Conservation (phyloP, 2,888 invertebrate genomes). For the Trypoxylon attenuatum region DNA sequence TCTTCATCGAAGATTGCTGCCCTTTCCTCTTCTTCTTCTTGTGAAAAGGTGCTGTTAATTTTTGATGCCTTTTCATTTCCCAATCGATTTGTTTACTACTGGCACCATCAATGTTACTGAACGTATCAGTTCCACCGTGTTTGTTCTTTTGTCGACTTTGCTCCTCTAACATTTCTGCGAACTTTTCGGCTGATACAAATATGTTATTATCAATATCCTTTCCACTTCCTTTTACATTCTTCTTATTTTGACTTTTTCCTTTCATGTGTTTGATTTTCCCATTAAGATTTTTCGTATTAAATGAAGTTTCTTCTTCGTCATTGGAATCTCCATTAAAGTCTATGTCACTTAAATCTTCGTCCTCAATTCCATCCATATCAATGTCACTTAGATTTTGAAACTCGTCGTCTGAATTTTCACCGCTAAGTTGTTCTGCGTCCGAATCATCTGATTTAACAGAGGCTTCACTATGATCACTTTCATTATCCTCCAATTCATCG, state of each 20-base stretch:
- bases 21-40: conserved; percentile 38
- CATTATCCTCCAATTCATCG: conserved; percentile 25
- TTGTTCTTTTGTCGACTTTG: conserved; percentile 79
- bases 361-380: conserved; percentile 65
- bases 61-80: conserved; percentile 81
- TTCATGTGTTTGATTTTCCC: conserved; percentile 52
- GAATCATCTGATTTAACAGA: conserved; percentile 52
- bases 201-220: conserved; percentile 69
- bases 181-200: conserved; percentile 92
- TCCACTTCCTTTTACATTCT: conserved; percentile 23
- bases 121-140: conserved; percentile 81
- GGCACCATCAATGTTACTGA: conserved; percentile 86
- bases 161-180: conserved; percentile 90
- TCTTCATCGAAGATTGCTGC: conserved; percentile 27
- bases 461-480: conserved; percentile 55
- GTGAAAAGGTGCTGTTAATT: conserved; percentile 46
- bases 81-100: conserved; percentile 87
- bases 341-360: conserved; percentile 74
- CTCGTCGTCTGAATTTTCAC: conserved; percentile 54
- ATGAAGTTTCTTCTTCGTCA: conserved; percentile 40
- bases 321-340: conserved; percentile 71
- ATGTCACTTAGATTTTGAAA: conserved; percentile 60
- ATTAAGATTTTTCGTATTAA: conserved; percentile 11
- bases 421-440: conserved; percentile 35
- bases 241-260: conserved; percentile 48